Evolutionary conservation across 2,797 vertebrate species (phyloP), one percentile per base, ranked within the genome.

Genomic region (Callimico goeldii): DNA sequence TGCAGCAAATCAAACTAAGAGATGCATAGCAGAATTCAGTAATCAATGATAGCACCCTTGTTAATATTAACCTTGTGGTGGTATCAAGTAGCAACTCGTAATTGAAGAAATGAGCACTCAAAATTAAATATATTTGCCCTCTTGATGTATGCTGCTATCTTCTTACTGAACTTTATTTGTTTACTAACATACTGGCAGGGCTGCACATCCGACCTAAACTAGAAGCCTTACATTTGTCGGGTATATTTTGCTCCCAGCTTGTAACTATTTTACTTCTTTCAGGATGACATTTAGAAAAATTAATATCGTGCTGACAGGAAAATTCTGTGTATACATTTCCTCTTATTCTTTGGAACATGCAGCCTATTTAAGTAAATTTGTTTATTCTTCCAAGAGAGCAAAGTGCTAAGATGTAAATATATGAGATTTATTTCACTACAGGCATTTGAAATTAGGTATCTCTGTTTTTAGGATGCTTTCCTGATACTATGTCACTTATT

Each of bases 171-270:
- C 5, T 75, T 67, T 9, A 7, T 39, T 90, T 64, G 43, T 84
- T 92, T 83, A 14, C 30, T 94, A 57, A 52, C 15, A 52, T 61
- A 4, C 8, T 61, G 75, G 15, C 41, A 88, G 28, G 10, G 7
- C 14, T 77, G 30, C 4, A 57, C 15, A 43, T 77, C 46, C 75
- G 75, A 93, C 28, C 22, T 22, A 76, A 95, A 88, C 28, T 52
- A 94, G 82, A 91, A 91, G 61, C 41, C 46, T 52, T 12, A 67
- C 41, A 48, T 85, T 91, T 91, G n/a, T 89, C 89, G 93, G 43
- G 26, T 43, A 24, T 12, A 17, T 26, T 22, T 93, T 86, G 9
- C 33, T 73, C 33, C 30, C 4, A 4, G 64, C 39, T 80, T 87
- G 14, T 36, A 88, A 57, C 88, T 75, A 64, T 77, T 80, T 91